Base-by-base conservation (phyloP, 2,113 vertebrate species). In the Sebastes fasciatus region DNA sequence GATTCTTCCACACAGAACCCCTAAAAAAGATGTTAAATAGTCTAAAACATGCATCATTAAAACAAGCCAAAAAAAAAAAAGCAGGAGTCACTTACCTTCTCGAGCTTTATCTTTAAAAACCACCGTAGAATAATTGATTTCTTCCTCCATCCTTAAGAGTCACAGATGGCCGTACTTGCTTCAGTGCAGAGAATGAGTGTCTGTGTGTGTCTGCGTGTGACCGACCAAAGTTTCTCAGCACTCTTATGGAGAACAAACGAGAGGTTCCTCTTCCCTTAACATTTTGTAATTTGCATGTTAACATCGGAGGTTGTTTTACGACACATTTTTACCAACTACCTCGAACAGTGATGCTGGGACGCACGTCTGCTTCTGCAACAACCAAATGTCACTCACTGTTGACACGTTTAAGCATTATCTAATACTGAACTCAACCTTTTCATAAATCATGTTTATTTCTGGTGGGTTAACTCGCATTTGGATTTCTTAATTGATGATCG, bases 71-170 rank as follows among this genome's bases (percentile, higher is more conserved):
- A 34, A 34, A 34, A 0, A 21, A 64, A 61, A 65, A 23, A 66
- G 34, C 16, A 63, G 19, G 26, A 66, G 26, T 58, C 10, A 16
- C 79, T 51, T 51, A 91, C 90, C 84, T 61, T 51, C 51, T 21
- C 17, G 21, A 66, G 26, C 3, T 11, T 19, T 12, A 5, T 58
- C 17, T 40, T 45, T 79, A 10, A 92, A 85, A 55, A 48, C n/a
- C 12, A 90, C 8, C 1, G 74, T 61, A 6, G 88, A 57, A 58
- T 91, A 91, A 40, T 0, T 7, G 10, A 84, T 14, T 34, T 91
- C 86, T 70, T 83, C 73, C 40, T 87, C 84, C 85, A 90, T 90
- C 63, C 21, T 63, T 61, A n/a, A 40, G 45, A 14, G 4, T 49
- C 5, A 2, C 0, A 12, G 16, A 11, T 16, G 8, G 0, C 10